Percentiles rank a stretch among this genome's conserved stretches.
These are phyloP conservation scores for Procavia capensis DNA, from an alignment of 2,113 vertebrate genomes.

Conservation along the genomic window DNA sequence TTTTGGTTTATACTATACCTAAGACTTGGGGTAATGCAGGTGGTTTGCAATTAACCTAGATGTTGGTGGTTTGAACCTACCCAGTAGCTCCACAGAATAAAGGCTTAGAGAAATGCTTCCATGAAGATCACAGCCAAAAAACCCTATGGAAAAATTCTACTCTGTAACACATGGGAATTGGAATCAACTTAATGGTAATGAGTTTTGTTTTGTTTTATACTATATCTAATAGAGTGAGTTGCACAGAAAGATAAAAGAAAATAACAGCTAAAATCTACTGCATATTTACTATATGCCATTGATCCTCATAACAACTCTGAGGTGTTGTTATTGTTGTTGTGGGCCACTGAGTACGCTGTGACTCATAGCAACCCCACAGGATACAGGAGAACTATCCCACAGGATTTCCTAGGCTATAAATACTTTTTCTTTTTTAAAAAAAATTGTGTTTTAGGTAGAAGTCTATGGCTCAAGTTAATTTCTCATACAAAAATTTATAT, in stretches of 20 bases:
- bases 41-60: not conserved
- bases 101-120: not conserved
- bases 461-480: too few relatives aligned
- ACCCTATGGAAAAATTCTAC: not conserved
- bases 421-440: too few relatives aligned
- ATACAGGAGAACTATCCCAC: too few relatives aligned
- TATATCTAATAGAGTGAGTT: not conserved
- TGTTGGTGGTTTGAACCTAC: not conserved
- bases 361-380: too few relatives aligned
- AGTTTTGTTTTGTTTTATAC: not conserved
- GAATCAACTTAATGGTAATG: too few relatives aligned
- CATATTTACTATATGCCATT: not conserved
- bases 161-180: not conserved
- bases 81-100: not conserved
- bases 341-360: too few relatives aligned
- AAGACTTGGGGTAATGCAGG: too few relatives aligned
- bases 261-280: not conserved
- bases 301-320: constrained; percentile 39
- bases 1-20: too few relatives aligned
- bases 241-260: constrained; percentile 12
- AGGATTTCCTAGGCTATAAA: too few relatives aligned
- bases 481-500: too few relatives aligned
- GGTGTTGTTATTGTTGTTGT: not conserved
- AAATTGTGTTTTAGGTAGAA: too few relatives aligned
- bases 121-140: not conserved